A percentile compares a stretch with the other conserved stretches of the same genome.
Conservation (phyloP, 92 coral and sea anemone genomes). For the Meandrina meandrites region DNA sequence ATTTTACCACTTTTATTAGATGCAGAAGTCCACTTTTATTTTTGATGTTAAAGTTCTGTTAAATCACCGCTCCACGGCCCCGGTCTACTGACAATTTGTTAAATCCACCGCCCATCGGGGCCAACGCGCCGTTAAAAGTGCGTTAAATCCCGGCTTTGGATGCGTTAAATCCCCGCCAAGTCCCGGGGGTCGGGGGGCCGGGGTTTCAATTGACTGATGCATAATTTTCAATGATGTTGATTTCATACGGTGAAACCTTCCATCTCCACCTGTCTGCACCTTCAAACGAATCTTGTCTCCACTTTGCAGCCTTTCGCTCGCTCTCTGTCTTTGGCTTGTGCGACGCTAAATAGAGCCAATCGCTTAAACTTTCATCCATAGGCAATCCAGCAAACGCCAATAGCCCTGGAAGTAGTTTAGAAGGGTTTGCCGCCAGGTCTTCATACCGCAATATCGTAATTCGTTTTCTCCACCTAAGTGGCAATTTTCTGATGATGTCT, state of each 20-base stretch:
- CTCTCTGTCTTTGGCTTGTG: conserved; percentile 14
- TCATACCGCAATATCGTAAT: conserved; percentile 43
- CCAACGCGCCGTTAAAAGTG: too few relatives aligned
- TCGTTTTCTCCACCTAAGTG: conserved; percentile 17
- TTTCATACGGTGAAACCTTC: conserved; percentile 41
- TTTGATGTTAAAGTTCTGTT: too few relatives aligned
- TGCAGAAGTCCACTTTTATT: too few relatives aligned
- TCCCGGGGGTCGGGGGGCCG: too few relatives aligned
- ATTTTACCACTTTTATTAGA: too few relatives aligned
- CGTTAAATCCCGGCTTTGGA: too few relatives aligned
- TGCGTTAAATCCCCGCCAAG: too few relatives aligned
- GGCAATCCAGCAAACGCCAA: conserved; percentile 42
- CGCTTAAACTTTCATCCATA: conserved; percentile 5
- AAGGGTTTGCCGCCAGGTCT: conserved; percentile 35
- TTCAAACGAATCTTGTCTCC: conserved; percentile 30
- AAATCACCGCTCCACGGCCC: too few relatives aligned
- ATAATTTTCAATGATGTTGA: conserved; percentile 38
- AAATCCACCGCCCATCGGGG: too few relatives aligned
- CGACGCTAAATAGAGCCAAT: conserved; percentile 40
- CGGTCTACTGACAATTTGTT: too few relatives aligned
- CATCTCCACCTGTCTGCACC: conserved; percentile 50
- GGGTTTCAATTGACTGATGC: too few relatives aligned
- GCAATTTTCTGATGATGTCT: conserved; percentile 14
- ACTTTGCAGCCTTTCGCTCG: not conserved
- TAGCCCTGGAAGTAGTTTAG: conserved; percentile 13